Percentiles rank a stretch among this genome's conserved stretches.
These are phyloP conservation scores for Cygnus olor DNA, from an alignment of 2,797 vertebrate genomes.

Conservation along the genomic window DNA sequence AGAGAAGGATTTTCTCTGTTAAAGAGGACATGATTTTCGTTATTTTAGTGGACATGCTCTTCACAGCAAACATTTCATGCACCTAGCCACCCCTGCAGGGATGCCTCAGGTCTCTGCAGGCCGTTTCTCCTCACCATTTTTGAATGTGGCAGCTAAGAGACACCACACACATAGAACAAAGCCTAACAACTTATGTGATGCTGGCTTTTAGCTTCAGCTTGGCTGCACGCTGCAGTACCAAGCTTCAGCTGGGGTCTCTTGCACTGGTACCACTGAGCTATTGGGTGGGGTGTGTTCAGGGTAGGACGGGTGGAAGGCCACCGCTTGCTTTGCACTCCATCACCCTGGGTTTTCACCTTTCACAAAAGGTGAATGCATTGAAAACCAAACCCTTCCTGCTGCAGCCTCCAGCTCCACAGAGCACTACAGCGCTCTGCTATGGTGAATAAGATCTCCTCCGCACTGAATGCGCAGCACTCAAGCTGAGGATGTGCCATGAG, in stretches of 20 bases:
- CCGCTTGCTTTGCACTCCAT: fast-evolving
- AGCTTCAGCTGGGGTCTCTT: background rate
- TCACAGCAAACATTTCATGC: background rate
- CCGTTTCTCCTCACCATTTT: background rate
- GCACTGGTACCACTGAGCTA: background rate
- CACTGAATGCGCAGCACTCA: fast-evolving
- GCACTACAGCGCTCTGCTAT: fast-evolving
- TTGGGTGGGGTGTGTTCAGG: fast-evolving
- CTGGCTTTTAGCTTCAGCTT: background rate
- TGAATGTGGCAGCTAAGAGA: background rate
- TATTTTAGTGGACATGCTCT: background rate
- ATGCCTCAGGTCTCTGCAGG: background rate
- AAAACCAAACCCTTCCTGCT: background rate
- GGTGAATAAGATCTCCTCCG: fast-evolving
- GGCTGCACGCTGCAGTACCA: background rate
- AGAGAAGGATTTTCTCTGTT: fast-evolving
- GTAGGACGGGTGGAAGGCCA: fast-evolving
- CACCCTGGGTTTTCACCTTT: background rate
- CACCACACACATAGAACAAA: fast-evolving
- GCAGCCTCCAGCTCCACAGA: background rate
- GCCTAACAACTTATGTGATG: fast-evolving
- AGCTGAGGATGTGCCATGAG: fast-evolving
- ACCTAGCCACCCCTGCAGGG: background rate
- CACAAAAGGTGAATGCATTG: fast-evolving
- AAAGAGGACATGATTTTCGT: background rate